These are phyloP conservation scores for Chouioia cunea DNA, from an alignment of 2,888 invertebrate species.

Conservation along the genomic window DNA sequence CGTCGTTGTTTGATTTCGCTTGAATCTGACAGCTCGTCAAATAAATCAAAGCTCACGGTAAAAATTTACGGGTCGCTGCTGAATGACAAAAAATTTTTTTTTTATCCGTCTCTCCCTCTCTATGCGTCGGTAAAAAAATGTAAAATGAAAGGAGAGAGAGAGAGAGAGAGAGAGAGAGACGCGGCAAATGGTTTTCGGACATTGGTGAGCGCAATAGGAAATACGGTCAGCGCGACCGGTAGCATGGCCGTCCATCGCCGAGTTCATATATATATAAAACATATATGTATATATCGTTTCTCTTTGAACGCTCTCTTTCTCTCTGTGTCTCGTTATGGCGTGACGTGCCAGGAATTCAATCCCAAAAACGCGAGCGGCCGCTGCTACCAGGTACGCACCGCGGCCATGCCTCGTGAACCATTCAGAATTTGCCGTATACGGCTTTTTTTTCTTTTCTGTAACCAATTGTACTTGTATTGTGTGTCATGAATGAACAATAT, in stretches of 20 bases:
- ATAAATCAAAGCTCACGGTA: slow-evolving; percentile 40
- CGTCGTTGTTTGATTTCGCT: slow-evolving; percentile 27
- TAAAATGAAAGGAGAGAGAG: slow-evolving; percentile 9
- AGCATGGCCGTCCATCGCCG: slow-evolving; percentile 2
- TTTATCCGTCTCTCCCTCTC: slow-evolving; percentile 1
- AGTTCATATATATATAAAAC: too few species aligned
- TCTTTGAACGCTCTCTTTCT: background rate
- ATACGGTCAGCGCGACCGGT: slow-evolving; percentile 7
- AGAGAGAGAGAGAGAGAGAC: background rate
- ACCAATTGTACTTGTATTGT: slow-evolving; percentile 11
- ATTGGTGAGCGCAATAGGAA: slow-evolving; percentile 26
- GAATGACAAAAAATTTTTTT: slow-evolving; percentile 13
- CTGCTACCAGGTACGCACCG: slow-evolving; percentile 41
- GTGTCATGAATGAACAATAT: slow-evolving; percentile 12
- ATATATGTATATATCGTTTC: slow-evolving; percentile 16
- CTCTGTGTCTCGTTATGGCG: background rate
- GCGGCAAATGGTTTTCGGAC: slow-evolving; percentile 43
- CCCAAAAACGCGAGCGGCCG: background rate
- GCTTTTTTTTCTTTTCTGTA: slow-evolving; percentile 24
- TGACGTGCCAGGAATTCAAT: slow-evolving; percentile 24
- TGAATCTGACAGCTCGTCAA: slow-evolving; percentile 33
- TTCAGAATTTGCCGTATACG: slow-evolving; percentile 39
- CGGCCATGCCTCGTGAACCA: slow-evolving; percentile 68
- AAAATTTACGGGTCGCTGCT: slow-evolving; percentile 32
- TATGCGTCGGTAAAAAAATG: background rate